A percentile compares a stretch with the other conserved stretches of the same genome.
phyloP scores from a whole-genome alignment of 2,113 vertebrate genomes.

The Anoplopoma fimbria region DNA sequence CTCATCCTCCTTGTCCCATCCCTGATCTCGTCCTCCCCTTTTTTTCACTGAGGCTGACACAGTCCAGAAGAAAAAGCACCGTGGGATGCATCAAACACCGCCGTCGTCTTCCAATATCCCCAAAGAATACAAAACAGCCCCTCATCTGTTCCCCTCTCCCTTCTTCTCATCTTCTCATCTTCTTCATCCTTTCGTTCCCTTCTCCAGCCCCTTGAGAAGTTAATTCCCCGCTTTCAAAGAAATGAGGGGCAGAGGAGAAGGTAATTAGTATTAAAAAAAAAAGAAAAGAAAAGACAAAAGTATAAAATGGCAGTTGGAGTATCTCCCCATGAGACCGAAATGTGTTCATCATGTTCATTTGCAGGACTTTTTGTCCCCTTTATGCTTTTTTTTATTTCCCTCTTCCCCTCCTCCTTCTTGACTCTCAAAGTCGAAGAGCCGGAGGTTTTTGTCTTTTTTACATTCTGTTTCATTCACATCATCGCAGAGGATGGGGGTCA shows the following conservation, averaged over 20 bases:
- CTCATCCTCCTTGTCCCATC: constrained; percentile 29
- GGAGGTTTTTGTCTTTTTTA: constrained; percentile 56
- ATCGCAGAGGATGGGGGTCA: constrained; percentile 34
- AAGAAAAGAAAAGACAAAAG: constrained; percentile 52
- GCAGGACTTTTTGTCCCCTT: constrained; percentile 33
- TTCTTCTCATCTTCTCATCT: constrained; percentile 12
- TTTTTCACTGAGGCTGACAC: constrained; percentile 50
- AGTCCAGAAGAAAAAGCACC: constrained; percentile 76
- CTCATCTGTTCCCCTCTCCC: constrained; percentile 18
- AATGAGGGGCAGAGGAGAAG: constrained; percentile 36
- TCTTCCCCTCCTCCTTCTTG: constrained; percentile 19
- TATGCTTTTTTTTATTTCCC: constrained; percentile 30
- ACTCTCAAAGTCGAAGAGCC: constrained; percentile 18
- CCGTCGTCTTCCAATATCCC: constrained; percentile 39
- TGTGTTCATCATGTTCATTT: constrained; percentile 37
- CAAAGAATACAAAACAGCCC: constrained; percentile 61
- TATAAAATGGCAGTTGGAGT: constrained; percentile 73
- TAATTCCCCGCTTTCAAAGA: constrained; percentile 40
- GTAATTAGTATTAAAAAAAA: constrained; percentile 55
- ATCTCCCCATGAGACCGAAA: constrained; percentile 42
- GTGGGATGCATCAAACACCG: constrained; percentile 64
- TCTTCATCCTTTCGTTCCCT: constrained; percentile 9
- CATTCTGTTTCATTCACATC: constrained; percentile 64
- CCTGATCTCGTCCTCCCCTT: background rate
- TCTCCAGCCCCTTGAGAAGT: constrained; percentile 32